Evolutionary conservation across 2,888 invertebrate genomes (phyloP), one percentile per base, ranked within the genome.

Genomic region (Hermaeophaga mercurialis): DNA sequence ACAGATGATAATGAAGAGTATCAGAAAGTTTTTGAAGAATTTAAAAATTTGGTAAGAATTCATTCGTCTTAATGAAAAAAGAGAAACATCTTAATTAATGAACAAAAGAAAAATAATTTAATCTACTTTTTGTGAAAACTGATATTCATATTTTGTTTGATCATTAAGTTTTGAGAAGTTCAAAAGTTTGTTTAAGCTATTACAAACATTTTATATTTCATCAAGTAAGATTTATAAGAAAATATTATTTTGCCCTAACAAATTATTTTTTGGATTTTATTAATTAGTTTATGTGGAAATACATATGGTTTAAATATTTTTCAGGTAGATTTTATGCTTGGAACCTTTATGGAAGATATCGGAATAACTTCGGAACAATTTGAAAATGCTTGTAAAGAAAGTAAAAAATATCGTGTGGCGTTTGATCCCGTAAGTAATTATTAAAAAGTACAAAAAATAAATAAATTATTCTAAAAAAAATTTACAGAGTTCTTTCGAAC

Each of bases 321-420:
- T n/a, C n/a, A 88, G 88, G 89, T 95, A n/a, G 94, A 94, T 72
- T 85, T 89, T 53, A 88, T 96, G 86, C 80, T 96, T 38, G 90
- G 92, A 36, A 92, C 90, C 54, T 95, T 94, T 72, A 94, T 94
- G 90, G 92, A 94, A 67, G 96, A 96, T 70, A 88, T 94, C 73
- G 90, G 90, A 41, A 93, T 96, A 64, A 85, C 89, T 0, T 87
- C 93, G 0, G 90, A 93, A 64, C 92, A 95, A 73, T 93, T 94
- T 72, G 91, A 93, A 75, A 81, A 85, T 45, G 93, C 93, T 5
- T 94, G 93, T 69, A 80, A 78, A 56, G 79, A 76, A 70, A 74
- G 76, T 12, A 75, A 73, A 47, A 78, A 77, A 62, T 75, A 81
- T 59, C 78, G 80, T 1, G 72, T 82, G 26, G 78, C 81, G 44